Evolutionary conservation across 2,888 invertebrate species (phyloP), one percentile per base, ranked within the genome.

Genomic region (Argynnis bischoffii): DNA sequence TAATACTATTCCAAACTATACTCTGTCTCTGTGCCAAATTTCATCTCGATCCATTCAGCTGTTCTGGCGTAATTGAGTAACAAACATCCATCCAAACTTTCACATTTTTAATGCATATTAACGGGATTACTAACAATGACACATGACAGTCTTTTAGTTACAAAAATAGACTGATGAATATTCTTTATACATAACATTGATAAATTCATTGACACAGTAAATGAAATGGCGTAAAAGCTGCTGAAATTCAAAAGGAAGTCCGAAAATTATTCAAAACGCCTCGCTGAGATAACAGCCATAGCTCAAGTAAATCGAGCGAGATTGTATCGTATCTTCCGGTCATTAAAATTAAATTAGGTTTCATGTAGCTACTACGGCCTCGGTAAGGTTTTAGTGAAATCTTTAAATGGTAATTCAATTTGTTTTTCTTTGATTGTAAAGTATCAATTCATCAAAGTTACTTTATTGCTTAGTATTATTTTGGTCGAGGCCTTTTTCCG

Each of bases 271-370:
- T 61, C 51, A 64, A 56, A 65, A 65, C 21, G 35, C 21, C 51
- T 57, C 51, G 26, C 41, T 26, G 26, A 53, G 64, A 65, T 65
- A 65, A 57, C 56, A 61, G 46, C 50, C 35, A 41, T 41, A 57
- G 56, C 51, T 56, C 57, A 56, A 56, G 41, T 50, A 51, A 57
- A 57, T 51, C 56, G 50, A 41, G 56, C 41, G 64, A 54, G 59
- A 59, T 65, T 31, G 47, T 65, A 65, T 65, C 65, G 53, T 16
- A 31, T 53, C 26, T 65, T 59, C 59, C 65, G 57, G 59, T 57
- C 65, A 59, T 65, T 59, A 65, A 59, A 59, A 65, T 59, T 53
- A 59, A 59, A 65, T 65, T 65, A 65, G 59, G 35, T 53, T 59
- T 11, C 53, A 59, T 65, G 41, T 46, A 54, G 63, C 35, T 46